Base-by-base conservation (phyloP, 2,888 invertebrate genomes). In the Galerucella calmariensis region DNA sequence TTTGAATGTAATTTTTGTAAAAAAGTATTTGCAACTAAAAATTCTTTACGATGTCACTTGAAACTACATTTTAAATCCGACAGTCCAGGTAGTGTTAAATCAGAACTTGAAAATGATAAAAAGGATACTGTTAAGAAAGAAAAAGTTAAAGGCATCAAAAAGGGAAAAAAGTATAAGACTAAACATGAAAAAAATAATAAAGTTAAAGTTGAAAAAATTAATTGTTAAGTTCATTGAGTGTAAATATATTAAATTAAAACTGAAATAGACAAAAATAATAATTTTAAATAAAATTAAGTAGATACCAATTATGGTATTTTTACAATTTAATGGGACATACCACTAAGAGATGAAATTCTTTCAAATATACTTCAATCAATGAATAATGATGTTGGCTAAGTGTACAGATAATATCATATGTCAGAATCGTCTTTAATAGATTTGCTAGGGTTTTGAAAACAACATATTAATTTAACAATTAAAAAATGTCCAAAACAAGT, bases 1-100 rank as follows among this genome's bases (percentile, higher is more conserved):
- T 72, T 66, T 59, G 72, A 72, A 44, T 72, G 72, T 67, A 46
- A 44, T 35, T 46, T 48, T 59, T 72, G 72, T 48, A 51, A 59
- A 59, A 72, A 72, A 48, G 41, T 46, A 46, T 66, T 72, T 58
- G 48, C 66, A 48, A 66, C 66, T 10, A 72, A 72, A 41, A 41
- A 35, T n/a, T 44, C 44, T 3, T 66, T 72, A 67, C 44, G 72
- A 48, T 46, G 44, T 8, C 72, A 72, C 24, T 27, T 72, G 16
- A 72, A 65, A 51, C 41, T 63, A 14, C 71, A 71, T 56, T 71
- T 65, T 27, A 71, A 71, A 65, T 14, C 61, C 10, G 27, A 63
- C 27, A 62, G 24, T 27, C 27, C 53, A 20, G 20, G n/a, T 27
- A 69, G 14, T 48, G 9, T 20, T 10, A 61, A 69, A 69, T 56